A percentile compares a stretch with the other conserved stretches of the same genome.
These are phyloP conservation scores for Amblyjoppa fuscipennis DNA, from an alignment of 2,888 invertebrate genomes.

Conservation along the genomic window DNA sequence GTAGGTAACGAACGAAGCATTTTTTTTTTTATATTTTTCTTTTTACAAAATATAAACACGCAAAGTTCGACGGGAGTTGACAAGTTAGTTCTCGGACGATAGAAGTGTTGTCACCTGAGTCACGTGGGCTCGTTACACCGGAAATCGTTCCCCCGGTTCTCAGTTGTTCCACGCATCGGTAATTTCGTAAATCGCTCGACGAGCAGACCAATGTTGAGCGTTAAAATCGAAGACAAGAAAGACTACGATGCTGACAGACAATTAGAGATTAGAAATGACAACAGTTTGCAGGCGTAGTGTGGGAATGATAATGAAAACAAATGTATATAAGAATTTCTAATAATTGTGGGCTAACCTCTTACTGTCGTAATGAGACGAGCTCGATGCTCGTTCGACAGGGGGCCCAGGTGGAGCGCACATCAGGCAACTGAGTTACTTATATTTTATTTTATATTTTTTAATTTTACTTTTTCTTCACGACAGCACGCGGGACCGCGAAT, in stretches of 20 bases:
- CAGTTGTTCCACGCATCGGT: neutral
- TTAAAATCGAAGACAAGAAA: too few species aligned
- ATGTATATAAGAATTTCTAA: neutral
- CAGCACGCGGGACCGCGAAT: neutral
- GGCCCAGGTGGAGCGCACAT: slow-evolving; percentile 68
- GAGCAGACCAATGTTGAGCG: too few species aligned
- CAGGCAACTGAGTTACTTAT: slow-evolving; percentile 43
- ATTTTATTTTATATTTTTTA: neutral
- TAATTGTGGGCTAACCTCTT: slow-evolving; percentile 70
- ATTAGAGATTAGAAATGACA: neutral
- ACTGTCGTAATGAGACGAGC: slow-evolving; percentile 55
- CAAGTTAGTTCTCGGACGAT: neutral
- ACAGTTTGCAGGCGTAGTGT: neutral
- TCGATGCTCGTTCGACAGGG: slow-evolving; percentile 65
- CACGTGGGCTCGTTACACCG: slow-evolving; percentile 9
- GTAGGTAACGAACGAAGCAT: neutral
- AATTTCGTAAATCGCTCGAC: neutral
- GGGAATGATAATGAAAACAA: neutral
- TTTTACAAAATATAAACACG: neutral
- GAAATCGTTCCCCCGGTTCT: neutral
- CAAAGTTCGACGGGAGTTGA: slow-evolving; percentile 1
- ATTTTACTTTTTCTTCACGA: neutral
- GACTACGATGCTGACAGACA: too few species aligned
- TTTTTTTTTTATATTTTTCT: neutral
- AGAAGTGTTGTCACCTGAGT: slow-evolving; percentile 6